phyloP scores from a whole-genome alignment of 2,888 invertebrate genomes.

The Coenonympha arcania region DNA sequence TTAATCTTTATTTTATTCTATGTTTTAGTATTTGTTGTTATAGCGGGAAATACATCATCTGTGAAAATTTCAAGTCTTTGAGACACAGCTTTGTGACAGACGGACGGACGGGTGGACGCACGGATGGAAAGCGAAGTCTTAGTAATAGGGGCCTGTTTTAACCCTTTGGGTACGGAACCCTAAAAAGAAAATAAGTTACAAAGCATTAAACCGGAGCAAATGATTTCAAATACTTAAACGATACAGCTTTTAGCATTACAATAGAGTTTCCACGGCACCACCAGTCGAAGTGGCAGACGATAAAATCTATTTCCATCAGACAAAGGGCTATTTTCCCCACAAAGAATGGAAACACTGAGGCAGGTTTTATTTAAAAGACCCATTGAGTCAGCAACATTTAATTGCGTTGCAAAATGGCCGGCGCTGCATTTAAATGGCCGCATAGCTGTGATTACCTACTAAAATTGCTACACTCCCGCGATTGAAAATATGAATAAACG shows the following conservation, averaged over 20 bases:
- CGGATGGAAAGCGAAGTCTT: no score
- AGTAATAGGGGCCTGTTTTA: no score
- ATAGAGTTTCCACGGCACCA: conserved; percentile 11
- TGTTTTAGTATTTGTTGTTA: no score
- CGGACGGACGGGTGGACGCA: no score
- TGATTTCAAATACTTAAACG: conserved; percentile 10
- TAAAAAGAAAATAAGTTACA: no score
- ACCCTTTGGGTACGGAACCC: no score
- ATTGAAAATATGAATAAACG: conserved; percentile 17
- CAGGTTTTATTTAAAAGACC: conserved; percentile 41
- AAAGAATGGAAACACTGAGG: conserved; percentile 33
- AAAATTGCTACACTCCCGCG: conserved; percentile 17
- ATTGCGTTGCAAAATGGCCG: conserved; percentile 42
- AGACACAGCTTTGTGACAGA: no score
- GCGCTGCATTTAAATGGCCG: conserved; percentile 46
- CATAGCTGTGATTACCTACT: conserved; percentile 32
- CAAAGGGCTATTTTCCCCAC: conserved; percentile 26
- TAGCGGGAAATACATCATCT: no score
- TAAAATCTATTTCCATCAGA: conserved; percentile 28
- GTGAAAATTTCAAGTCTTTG: no score
- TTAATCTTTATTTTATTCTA: no score
- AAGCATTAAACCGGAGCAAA: conserved; percentile 5
- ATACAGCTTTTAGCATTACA: conserved; percentile 12
- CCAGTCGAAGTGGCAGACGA: conserved; percentile 16
- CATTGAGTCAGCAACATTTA: conserved; percentile 56